phyloP scores from a whole-genome alignment of 2,797 vertebrate genomes.

The Hozukius guyotensis region DNA sequence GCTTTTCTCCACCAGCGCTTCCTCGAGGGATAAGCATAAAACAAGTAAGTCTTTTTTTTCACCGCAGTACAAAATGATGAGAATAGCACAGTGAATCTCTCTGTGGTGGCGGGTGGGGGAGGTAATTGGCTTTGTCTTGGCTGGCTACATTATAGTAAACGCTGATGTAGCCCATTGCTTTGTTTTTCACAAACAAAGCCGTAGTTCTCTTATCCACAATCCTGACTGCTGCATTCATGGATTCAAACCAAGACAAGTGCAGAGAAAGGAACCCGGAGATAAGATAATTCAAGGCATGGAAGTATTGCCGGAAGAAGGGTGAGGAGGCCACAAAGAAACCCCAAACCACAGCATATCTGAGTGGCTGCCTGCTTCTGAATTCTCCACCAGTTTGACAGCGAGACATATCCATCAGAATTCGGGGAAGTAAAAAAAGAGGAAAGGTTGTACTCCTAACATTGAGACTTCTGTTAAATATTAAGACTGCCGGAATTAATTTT shows the following conservation, averaged over 20 bases:
- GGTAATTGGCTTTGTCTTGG: constrained; percentile 67
- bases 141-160: constrained; percentile 53
- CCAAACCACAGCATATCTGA: constrained; percentile 31
- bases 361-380: background rate
- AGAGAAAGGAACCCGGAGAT: constrained; percentile 15
- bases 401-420: constrained; percentile 44
- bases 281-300: constrained; percentile 32
- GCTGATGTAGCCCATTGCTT: constrained; percentile 70
- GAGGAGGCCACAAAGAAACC: constrained; percentile 35
- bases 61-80: constrained; percentile 53
- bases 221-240: constrained; percentile 34
- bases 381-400: constrained; percentile 34
- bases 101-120: constrained; percentile 25
- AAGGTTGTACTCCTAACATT: constrained; percentile 53
- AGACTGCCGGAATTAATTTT: constrained; percentile 64
- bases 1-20: constrained; percentile 29
- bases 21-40: constrained; percentile 53
- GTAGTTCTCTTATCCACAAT: constrained; percentile 31
- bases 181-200: constrained; percentile 69
- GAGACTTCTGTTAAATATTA: constrained; percentile 74
- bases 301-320: constrained; percentile 14
- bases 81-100: constrained; percentile 56
- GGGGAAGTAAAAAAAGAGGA: constrained; percentile 22
- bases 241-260: constrained; percentile 37
- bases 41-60: constrained; percentile 16